phyloP scores from a whole-genome alignment of 1,140 invertebrate genomes.

The Planococcus citri region DNA sequence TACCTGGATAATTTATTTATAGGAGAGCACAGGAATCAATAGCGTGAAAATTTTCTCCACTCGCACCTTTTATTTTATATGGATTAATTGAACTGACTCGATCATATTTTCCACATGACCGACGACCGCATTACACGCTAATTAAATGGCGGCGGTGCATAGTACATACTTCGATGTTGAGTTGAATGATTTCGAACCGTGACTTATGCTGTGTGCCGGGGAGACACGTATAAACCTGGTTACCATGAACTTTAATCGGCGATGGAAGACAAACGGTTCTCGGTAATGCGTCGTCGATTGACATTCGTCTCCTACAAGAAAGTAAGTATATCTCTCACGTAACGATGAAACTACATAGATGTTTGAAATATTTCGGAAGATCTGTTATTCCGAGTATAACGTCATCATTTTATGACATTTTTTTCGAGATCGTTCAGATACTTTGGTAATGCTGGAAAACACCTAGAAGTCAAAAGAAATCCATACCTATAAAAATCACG shows the following conservation, averaged over 20 bases:
- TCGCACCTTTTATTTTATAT: not conserved
- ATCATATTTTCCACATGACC: not conserved
- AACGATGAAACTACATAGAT: too few species aligned
- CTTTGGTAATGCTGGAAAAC: too few species aligned
- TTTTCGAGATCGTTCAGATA: too few species aligned
- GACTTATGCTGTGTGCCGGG: not conserved
- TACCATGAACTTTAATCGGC: conserved; percentile 1
- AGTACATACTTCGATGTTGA: not conserved
- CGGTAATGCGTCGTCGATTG: not conserved
- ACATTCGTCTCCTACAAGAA: not conserved
- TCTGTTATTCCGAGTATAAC: too few species aligned
- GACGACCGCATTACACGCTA: not conserved
- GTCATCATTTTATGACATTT: too few species aligned
- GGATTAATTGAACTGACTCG: not conserved
- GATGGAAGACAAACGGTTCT: not conserved
- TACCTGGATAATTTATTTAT: too few species aligned
- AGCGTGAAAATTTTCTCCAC: not conserved
- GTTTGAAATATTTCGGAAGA: too few species aligned
- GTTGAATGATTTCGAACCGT: conserved; percentile 1
- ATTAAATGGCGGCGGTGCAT: not conserved
- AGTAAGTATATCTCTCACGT: too few species aligned
- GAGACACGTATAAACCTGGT: not conserved
- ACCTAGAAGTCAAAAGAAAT: too few species aligned
- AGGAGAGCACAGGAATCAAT: not conserved
- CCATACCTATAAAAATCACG: too few species aligned